A percentile compares a stretch with the other conserved stretches of the same genome.
phyloP scores from a whole-genome alignment of 92 coral and sea anemone genomes.

The Zoanthus solanderi region DNA sequence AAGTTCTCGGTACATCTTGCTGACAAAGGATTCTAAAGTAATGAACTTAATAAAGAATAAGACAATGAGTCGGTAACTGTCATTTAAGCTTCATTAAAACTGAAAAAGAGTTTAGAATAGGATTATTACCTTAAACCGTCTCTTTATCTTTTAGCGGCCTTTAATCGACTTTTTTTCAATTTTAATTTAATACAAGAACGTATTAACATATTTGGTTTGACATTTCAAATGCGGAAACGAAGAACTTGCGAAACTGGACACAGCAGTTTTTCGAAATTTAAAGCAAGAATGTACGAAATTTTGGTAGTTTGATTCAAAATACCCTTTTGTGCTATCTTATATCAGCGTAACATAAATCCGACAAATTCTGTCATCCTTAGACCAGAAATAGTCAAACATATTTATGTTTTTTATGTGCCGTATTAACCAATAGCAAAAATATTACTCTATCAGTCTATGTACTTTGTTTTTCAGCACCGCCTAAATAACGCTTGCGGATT shows the following conservation, averaged over 20 bases:
- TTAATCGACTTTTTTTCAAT: conserved; percentile 16
- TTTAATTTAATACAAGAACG: not conserved
- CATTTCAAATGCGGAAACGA: not conserved
- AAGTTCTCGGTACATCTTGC: not conserved
- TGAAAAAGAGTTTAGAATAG: conserved; percentile 9
- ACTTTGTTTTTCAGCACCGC: not conserved
- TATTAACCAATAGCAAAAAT: no score
- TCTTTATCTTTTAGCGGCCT: conserved; percentile 17
- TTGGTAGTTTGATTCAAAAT: not conserved
- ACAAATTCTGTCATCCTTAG: not conserved
- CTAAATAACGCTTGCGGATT: not conserved
- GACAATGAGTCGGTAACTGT: not conserved
- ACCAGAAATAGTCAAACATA: not conserved
- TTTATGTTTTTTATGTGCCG: no score
- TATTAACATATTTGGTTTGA: not conserved
- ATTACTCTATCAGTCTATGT: not conserved
- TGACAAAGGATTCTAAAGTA: not conserved
- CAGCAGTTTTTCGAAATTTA: not conserved
- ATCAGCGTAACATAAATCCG: conserved; percentile 5
- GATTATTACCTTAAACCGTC: conserved; percentile 21
- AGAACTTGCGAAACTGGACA: not conserved
- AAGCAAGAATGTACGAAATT: not conserved
- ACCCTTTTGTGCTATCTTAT: not conserved
- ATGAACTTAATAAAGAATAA: conserved; percentile 25
- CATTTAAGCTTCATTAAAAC: not conserved